Conservation (phyloP, 2,888 invertebrate genomes). For the Euphydryas editha region DNA sequence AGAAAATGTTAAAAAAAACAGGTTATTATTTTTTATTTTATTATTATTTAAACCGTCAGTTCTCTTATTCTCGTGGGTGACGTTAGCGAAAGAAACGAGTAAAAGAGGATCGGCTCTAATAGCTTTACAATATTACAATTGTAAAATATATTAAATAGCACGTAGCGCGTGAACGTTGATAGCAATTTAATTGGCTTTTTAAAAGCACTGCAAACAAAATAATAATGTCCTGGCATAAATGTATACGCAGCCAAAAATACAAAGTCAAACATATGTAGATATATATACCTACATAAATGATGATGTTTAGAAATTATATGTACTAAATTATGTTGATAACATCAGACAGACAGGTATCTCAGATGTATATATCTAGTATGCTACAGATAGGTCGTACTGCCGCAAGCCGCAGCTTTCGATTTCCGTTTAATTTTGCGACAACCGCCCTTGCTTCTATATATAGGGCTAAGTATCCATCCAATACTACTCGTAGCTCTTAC, state of each 20-base stretch:
- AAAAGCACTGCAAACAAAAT: not conserved
- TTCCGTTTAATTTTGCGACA: slow-evolving; percentile 75
- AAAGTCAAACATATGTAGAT: not conserved
- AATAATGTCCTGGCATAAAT: not conserved
- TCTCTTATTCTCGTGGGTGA: slow-evolving; percentile 37
- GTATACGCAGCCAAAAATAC: not conserved
- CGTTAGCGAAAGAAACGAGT: slow-evolving; percentile 31
- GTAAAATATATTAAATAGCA: too few species aligned
- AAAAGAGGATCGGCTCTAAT: slow-evolving; percentile 33
- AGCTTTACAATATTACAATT: slow-evolving; percentile 25
- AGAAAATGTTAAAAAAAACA: too few species aligned
- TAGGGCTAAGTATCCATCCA: slow-evolving; percentile 18
- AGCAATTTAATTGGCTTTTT: too few species aligned
- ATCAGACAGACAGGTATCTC: slow-evolving; percentile 34
- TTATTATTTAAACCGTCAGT: slow-evolving; percentile 36
- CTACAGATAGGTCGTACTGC: slow-evolving; percentile 41
- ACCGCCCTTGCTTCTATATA: slow-evolving; percentile 47
- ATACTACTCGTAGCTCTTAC: not conserved
- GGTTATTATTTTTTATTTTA: too few species aligned
- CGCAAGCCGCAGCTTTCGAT: slow-evolving; percentile 74
- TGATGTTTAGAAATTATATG: slow-evolving; percentile 5
- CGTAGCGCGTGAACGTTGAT: too few species aligned
- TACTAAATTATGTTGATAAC: slow-evolving; percentile 27
- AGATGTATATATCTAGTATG: slow-evolving; percentile 32
- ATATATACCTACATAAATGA: not conserved